Evolutionary conservation across 2,113 vertebrate genomes (phyloP).

Genomic region (Holacanthus passer): DNA sequence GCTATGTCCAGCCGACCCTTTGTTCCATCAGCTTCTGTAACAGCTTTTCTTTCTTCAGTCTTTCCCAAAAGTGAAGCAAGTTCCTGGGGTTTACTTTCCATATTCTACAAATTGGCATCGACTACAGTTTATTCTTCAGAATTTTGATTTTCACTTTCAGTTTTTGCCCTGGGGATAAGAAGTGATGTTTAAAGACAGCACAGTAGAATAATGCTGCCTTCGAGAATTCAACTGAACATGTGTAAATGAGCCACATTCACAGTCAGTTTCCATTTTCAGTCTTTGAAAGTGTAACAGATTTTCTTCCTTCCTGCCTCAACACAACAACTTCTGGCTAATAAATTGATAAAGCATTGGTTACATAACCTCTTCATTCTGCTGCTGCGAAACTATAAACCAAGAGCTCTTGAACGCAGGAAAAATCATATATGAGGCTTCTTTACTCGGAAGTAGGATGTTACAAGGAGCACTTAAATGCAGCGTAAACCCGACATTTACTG

Average conservation of each 20-base stretch:
- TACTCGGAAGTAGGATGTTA: slow-evolving; percentile 16
- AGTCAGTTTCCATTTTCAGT: not conserved
- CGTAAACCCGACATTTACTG: slow-evolving; percentile 44
- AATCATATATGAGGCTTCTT: not conserved
- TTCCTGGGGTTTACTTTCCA: too few relatives aligned
- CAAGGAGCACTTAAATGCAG: slow-evolving; percentile 36
- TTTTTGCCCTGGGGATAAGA: not conserved
- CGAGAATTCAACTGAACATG: not conserved
- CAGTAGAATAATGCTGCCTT: not conserved
- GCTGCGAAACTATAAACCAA: slow-evolving; percentile 13
- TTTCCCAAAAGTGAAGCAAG: too few relatives aligned
- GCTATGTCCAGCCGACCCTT: not conserved
- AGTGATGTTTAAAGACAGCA: not conserved
- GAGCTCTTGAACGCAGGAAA: slow-evolving; percentile 1
- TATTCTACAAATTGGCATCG: too few relatives aligned
- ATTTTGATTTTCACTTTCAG: too few relatives aligned
- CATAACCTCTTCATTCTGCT: not conserved
- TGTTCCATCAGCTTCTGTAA: not conserved
- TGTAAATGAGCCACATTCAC: too few relatives aligned
- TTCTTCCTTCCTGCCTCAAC: not conserved
- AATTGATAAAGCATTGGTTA: slow-evolving; percentile 20
- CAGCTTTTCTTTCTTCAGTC: too few relatives aligned
- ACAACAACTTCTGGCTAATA: not conserved
- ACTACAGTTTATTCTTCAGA: too few relatives aligned
- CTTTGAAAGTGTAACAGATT: not conserved